phyloP scores from a whole-genome alignment of 2,797 vertebrate species.

The Takifugu ocellatus region DNA sequence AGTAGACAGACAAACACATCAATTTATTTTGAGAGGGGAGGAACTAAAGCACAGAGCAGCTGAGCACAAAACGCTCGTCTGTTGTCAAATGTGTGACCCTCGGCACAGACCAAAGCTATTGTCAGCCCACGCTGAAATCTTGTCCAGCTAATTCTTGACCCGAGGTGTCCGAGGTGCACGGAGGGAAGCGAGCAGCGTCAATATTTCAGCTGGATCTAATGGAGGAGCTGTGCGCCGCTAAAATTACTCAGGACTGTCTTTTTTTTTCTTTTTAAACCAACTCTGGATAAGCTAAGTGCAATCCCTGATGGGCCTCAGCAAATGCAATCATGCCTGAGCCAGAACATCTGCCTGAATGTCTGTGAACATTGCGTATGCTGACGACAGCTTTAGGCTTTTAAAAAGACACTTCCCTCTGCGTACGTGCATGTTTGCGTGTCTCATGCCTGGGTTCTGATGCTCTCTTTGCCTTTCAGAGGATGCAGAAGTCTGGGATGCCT shows the following conservation, averaged over 20 bases:
- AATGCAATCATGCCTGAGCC: slow-evolving; percentile 65
- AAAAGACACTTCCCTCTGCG: slow-evolving; percentile 41
- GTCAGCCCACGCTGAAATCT: slow-evolving; percentile 19
- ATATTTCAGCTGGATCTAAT: slow-evolving; percentile 68
- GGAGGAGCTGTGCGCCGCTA: slow-evolving; percentile 54
- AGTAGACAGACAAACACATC: neutral
- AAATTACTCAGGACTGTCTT: slow-evolving; percentile 54
- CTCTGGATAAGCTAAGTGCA: slow-evolving; percentile 63
- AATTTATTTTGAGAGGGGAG: neutral
- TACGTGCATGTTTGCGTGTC: slow-evolving; percentile 27
- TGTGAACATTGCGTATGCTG: slow-evolving; percentile 59
- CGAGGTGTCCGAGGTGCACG: slow-evolving; percentile 8
- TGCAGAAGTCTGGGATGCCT: slow-evolving; percentile 5
- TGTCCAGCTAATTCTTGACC: slow-evolving; percentile 34
- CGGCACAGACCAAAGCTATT: slow-evolving; percentile 19
- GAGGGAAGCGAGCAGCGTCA: slow-evolving; percentile 42
- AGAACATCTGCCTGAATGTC: slow-evolving; percentile 68
- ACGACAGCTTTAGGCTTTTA: slow-evolving; percentile 69
- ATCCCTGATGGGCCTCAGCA: slow-evolving; percentile 63
- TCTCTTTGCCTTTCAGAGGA: slow-evolving; percentile 17
- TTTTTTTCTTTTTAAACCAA: slow-evolving; percentile 46
- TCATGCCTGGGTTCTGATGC: slow-evolving; percentile 26
- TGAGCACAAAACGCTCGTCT: slow-evolving; percentile 4
- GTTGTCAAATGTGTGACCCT: slow-evolving; percentile 8
- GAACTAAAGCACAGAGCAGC: neutral